Evolutionary conservation across 2,888 invertebrate species (phyloP), one percentile per base, ranked within the genome.

Genomic region (Buathra laborator): DNA sequence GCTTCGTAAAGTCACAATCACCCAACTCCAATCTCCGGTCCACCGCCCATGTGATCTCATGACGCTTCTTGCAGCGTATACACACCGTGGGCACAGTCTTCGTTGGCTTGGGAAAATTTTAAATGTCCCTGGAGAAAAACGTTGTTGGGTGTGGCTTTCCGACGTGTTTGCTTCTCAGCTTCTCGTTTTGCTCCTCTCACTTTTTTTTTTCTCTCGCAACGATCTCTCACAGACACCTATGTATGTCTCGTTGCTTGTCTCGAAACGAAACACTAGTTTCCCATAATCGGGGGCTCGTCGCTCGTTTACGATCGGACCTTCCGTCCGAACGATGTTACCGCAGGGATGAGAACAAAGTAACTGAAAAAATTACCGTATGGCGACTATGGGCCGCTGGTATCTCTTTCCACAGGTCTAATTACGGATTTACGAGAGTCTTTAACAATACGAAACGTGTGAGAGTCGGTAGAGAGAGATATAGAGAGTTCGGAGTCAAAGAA

Each of bases 1-100:
- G 72, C 87, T 88, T 87, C 86, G 87, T 87, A n/a, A 86, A 88
- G 88, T 86, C 87, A 88, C 87, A 80, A 83, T 83, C 79, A 68
- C 32, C 85, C 85, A 82, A 87, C 85, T 85, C 85, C 85, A 86
- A 87, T 87, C 81, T 87, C 86, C 86, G 85, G 85, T 80, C 67
- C 68, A 59, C 66, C 46, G 62, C 14, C 72, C 56, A 16, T 70
- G 48, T 74, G 75, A 51, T 51, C 64, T 32, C 64, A n/a, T 29
- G 74, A 62, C 48, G 59, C 29, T 46, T 59, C 74, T 74, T 10
- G 53, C 19, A 29, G 59, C 59, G 44, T 70, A 37, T 53, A n/a
- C 29, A 72, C 46, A 56, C 2, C 43, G 46, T 29, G n/a, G 12
- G n/a, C 48, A 46, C 43, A 53, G 46, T 72, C 29, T 53, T 10